These are phyloP conservation scores for Dasyornis broadbenti DNA, from an alignment of 2,113 vertebrate species.

Conservation along the genomic window DNA sequence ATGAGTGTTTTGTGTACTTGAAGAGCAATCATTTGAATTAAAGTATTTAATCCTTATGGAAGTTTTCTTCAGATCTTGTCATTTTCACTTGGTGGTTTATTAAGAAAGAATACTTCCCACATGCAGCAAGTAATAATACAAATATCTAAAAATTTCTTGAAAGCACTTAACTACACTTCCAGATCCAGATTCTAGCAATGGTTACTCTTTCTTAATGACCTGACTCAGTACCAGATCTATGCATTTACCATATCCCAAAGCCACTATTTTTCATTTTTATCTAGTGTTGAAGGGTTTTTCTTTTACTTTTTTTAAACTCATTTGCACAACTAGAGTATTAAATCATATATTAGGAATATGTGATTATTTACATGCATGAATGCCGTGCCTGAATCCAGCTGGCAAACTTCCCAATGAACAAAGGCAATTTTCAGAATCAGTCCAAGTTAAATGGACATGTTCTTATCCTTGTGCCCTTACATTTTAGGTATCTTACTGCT, in stretches of 20 bases:
- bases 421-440: neutral
- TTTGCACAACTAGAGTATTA: accelerated
- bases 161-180: neutral
- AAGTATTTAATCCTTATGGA: neutral
- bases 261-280: neutral
- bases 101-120: neutral
- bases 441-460: accelerated
- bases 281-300: accelerated
- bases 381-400: neutral
- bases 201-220: neutral
- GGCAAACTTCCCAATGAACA: neutral
- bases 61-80: neutral
- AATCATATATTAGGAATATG: neutral
- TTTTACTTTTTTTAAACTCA: neutral
- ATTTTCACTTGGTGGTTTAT: neutral
- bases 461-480: accelerated
- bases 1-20: neutral
- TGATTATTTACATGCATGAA: neutral
- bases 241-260: neutral
- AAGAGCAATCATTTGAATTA: neutral
- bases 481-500: neutral
- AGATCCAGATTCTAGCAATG: neutral
- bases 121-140: neutral
- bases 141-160: neutral
- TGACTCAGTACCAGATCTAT: neutral